These are phyloP conservation scores for Pyrochroa serraticornis DNA, from an alignment of 2,888 invertebrate species.

Conservation along the genomic window DNA sequence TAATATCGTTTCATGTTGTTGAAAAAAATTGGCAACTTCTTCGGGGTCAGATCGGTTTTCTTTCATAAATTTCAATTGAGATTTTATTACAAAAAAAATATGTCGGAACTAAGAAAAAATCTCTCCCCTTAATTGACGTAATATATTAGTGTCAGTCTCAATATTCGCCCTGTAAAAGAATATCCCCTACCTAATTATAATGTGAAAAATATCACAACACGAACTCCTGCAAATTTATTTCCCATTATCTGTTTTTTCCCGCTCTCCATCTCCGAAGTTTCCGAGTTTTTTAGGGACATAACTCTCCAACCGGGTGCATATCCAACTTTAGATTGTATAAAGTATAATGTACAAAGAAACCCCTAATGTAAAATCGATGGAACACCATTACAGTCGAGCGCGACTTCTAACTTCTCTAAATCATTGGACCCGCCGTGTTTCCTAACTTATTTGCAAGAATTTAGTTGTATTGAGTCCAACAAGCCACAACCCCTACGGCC, in stretches of 20 bases:
- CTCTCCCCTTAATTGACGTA: conserved; percentile 8
- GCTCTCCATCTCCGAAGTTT: conserved; percentile 56
- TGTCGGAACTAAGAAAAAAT: too few species aligned
- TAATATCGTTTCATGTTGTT: too few species aligned
- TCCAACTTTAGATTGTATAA: conserved; percentile 61
- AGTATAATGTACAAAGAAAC: conserved; percentile 62
- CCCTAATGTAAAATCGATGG: conserved; percentile 62
- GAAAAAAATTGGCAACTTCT: too few species aligned
- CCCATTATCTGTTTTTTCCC: conserved; percentile 60
- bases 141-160: conserved; percentile 21
- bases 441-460: conserved; percentile 46
- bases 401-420: conserved; percentile 56
- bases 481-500: conserved; percentile 2
- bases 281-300: conserved; percentile 54
- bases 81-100: too few species aligned
- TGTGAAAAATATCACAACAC: conserved; percentile 57
- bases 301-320: conserved; percentile 58
- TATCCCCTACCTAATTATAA: conserved; percentile 54
- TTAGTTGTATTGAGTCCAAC: conserved; percentile 19
- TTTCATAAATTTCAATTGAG: too few species aligned
- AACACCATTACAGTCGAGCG: conserved; percentile 58
- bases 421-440: conserved; percentile 50
- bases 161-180: conserved; percentile 18
- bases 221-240: conserved; percentile 58
- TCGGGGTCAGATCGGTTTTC: too few species aligned